Evolutionary conservation across 30 jellyfish, hydroid and myxozoan species (phyloP).

Genomic region (Turritopsis rubra): DNA sequence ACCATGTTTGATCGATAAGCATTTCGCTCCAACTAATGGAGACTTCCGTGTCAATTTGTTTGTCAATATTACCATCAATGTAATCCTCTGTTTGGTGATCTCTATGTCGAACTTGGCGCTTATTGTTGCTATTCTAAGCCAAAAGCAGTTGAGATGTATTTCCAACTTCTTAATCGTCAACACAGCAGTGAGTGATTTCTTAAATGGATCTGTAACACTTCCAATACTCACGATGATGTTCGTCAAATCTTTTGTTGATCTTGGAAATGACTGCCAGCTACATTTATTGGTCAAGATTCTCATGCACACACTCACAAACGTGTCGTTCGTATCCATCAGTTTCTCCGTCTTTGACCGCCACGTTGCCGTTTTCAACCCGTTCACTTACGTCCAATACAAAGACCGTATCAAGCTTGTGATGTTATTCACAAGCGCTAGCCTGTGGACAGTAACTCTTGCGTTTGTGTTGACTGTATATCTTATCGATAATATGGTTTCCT

Average conservation of each 20-base stretch:
- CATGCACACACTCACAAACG: background rate
- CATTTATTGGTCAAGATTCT: background rate
- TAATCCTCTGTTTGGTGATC: background rate
- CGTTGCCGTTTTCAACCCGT: background rate
- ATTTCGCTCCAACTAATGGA: background rate
- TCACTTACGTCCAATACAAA: background rate
- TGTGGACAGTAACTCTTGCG: background rate
- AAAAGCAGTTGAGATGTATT: background rate
- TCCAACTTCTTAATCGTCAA: background rate
- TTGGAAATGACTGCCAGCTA: background rate
- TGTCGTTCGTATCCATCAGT: background rate
- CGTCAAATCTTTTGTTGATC: background rate
- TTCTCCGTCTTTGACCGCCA: background rate
- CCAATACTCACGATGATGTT: background rate
- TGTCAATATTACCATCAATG: background rate
- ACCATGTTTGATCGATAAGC: background rate
- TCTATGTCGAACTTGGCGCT: background rate
- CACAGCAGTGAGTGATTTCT: background rate
- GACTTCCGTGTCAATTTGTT: background rate
- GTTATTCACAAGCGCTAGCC: background rate
- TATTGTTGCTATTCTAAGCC: background rate
- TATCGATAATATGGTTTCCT: background rate
- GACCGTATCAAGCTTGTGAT: background rate
- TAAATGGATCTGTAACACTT: background rate
- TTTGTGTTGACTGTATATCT: background rate